Base-by-base conservation (phyloP, 2,113 vertebrate species). In the Oncorhynchus mykiss region DNA sequence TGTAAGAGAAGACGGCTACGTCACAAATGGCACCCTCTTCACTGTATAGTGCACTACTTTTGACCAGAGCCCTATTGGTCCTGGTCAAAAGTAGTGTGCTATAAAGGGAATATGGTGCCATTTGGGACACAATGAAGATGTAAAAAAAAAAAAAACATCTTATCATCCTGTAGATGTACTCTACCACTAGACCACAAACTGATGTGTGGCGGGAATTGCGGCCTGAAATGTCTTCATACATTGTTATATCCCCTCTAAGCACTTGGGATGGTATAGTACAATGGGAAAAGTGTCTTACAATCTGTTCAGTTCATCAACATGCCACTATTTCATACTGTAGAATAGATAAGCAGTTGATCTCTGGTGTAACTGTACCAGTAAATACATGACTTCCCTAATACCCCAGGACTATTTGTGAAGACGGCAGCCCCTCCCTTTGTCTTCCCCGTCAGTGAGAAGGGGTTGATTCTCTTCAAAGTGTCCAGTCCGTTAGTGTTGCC, bases 401-500 rank as follows among this genome's bases (percentile, higher is more conserved):
- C 82, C 29, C 2, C 13, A 39, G 67, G 67, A 20, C 27, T 34
- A 76, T 62, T 72, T 45, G 73, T 70, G 12, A 70, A 70, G 18
- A 48, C n/a, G 9, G 49, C 34, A 54, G 57, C 68, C 71, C 70
- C 77, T 64, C 78, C 72, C 74, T 45, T 81, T 70, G 70, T 75
- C 73, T 77, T 13, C 29, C 67, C 9, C 74, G 51, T 67, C 75
- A 59, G 45, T 64, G 66, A 71, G 70, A 82, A 57, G 67, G 81
- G 74, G 74, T 78, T 68, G 39, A 24, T 79, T 83, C 78, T 85
- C 34, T 72, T 83, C 83, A 57, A 57, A 83, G 76, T 75, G 86
- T 84, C 89, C 84, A 82, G 82, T 87, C 84, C 25, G 84, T 78
- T 86, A 80, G 81, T 79, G 31, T 71, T 67, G 82, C 71, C 90